phyloP scores from a whole-genome alignment of 2,888 invertebrate genomes.

The Bedellia somnulentella region DNA sequence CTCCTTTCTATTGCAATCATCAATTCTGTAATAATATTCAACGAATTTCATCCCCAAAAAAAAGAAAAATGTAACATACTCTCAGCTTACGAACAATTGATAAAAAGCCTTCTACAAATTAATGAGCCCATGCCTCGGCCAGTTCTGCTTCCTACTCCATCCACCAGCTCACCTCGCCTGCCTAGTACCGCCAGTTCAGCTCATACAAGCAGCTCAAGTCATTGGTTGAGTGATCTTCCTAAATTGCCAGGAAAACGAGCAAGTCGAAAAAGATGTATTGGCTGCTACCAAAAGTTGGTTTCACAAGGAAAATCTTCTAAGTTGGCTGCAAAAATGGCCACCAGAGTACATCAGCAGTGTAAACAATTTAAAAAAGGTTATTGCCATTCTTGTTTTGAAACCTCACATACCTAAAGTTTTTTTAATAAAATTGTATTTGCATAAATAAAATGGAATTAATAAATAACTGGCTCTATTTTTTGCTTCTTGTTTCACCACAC shows the following conservation, averaged over 20 bases:
- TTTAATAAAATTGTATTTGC: background rate
- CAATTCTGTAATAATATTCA: background rate
- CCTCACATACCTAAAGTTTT: no score
- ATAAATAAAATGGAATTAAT: no score
- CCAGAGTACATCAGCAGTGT: no score
- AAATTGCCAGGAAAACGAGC: conserved; percentile 1
- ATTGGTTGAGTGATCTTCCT: conserved; percentile 4
- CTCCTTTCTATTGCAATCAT: no score
- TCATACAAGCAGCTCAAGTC: background rate
- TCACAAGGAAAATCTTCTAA: no score
- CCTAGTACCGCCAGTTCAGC: background rate
- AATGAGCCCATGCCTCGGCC: background rate
- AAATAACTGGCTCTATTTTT: no score
- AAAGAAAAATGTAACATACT: background rate
- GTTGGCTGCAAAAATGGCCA: no score
- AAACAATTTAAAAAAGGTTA: no score
- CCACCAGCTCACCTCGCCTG: background rate
- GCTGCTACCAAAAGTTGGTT: conserved; percentile 4
- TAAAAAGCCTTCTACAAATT: background rate
- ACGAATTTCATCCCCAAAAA: background rate
- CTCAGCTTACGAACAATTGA: background rate
- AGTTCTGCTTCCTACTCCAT: background rate
- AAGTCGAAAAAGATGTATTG: conserved; percentile 1
- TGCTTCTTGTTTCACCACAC: no score
- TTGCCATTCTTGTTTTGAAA: no score